Conservation (phyloP, 2,888 invertebrate species). For the Trisateles emortualis region DNA sequence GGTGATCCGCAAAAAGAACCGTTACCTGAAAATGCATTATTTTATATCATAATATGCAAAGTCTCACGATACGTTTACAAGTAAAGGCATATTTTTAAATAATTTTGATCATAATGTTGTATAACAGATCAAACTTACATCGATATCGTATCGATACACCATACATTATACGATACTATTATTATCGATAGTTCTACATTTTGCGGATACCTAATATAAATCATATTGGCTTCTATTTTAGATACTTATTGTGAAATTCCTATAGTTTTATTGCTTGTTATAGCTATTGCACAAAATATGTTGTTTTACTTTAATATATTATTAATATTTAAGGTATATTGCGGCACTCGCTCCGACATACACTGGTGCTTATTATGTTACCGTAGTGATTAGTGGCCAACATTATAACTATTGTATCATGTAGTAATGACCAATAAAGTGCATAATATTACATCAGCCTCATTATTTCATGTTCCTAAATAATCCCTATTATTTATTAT, state of each 20-base stretch:
- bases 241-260: slow-evolving; percentile 20
- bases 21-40: no score
- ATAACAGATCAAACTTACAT: no score
- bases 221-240: slow-evolving; percentile 7
- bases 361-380: slow-evolving; percentile 45
- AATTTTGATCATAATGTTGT: no score
- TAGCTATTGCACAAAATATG: slow-evolving; percentile 30
- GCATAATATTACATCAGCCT: slow-evolving; percentile 41
- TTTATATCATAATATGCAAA: no score
- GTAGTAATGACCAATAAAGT: slow-evolving; percentile 55
- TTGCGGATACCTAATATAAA: not conserved
- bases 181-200: not conserved
- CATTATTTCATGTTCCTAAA: slow-evolving; percentile 54
- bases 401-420: slow-evolving; percentile 30
- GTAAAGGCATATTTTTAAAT: no score
- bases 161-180: not conserved
- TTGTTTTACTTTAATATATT: slow-evolving; percentile 22
- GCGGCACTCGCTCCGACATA: slow-evolving; percentile 18
- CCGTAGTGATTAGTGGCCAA: slow-evolving; percentile 19
- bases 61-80: no score
- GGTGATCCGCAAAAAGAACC: no score
- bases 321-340: slow-evolving; percentile 10
- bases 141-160: no score
- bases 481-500: slow-evolving; percentile 30
- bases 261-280: slow-evolving; percentile 28